Conservation (phyloP, 1,140 invertebrate species). For the Pentalonia nigronervosa region DNA sequence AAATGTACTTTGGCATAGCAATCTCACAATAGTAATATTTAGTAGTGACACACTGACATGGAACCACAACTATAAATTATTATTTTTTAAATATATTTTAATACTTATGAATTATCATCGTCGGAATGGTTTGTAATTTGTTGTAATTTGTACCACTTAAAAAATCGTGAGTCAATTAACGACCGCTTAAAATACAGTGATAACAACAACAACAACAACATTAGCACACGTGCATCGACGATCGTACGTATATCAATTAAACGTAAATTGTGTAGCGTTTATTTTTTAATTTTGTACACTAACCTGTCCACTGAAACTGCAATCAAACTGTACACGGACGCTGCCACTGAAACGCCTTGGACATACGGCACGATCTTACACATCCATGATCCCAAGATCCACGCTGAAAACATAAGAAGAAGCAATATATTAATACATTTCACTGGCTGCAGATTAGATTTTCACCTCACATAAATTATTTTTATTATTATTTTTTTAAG, state of each 20-base stretch:
- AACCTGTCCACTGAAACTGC: conserved; percentile 95
- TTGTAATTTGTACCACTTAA: neutral
- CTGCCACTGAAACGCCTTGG: conserved; percentile 91
- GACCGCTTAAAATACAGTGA: neutral
- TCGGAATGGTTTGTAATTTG: neutral
- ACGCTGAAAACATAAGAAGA: conserved; percentile 75
- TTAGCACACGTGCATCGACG: neutral
- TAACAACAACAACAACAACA: neutral
- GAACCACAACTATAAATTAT: neutral
- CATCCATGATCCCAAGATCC: conserved; percentile 91
- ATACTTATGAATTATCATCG: neutral
- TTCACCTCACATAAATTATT: neutral
- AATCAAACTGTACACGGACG: conserved; percentile 91
- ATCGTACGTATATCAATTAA: neutral
- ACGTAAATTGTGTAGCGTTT: neutral
- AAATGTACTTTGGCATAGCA: neutral
- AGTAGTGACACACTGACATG: neutral
- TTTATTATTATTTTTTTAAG: neutral
- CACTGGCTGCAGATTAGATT: neutral
- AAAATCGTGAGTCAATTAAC: neutral
- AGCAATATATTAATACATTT: neutral
- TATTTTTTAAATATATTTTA: neutral
- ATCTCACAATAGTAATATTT: neutral
- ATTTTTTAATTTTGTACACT: conserved; percentile 62
- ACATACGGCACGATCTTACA: conserved; percentile 94